Conservation (phyloP, 2,888 invertebrate species). For the Agelastica alni region DNA sequence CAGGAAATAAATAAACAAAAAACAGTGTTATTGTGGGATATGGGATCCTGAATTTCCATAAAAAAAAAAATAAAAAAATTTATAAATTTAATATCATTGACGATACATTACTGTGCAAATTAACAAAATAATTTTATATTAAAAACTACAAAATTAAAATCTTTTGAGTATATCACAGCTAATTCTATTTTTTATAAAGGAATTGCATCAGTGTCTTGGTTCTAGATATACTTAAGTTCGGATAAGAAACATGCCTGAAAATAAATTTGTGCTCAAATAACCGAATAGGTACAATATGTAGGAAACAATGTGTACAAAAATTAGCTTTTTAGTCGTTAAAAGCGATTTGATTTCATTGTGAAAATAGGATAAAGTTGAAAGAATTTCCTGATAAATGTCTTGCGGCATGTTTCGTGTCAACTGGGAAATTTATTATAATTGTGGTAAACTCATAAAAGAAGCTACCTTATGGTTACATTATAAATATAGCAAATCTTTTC, state of each 20-base stretch:
- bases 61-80: constrained; percentile 16
- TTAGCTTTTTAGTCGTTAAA: no score
- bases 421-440: no score
- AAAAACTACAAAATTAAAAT: constrained; percentile 39
- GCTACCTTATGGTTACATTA: no score
- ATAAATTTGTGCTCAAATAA: constrained; percentile 9
- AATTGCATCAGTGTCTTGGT: constrained; percentile 33
- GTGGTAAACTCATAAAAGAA: no score
- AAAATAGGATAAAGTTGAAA: no score
- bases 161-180: constrained; percentile 48
- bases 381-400: no score
- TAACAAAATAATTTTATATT: constrained; percentile 45
- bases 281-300: background rate
- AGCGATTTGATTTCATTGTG: no score
- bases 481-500: no score
- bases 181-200: constrained; percentile 41
- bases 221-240: constrained; percentile 25
- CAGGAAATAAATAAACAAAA: no score
- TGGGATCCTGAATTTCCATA: background rate
- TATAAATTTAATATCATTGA: constrained; percentile 23
- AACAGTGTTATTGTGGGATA: no score
- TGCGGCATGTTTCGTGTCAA: no score
- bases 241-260: constrained; percentile 25
- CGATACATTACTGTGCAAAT: constrained; percentile 35
- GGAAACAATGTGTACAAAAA: background rate